phyloP scores from a whole-genome alignment of 2,888 invertebrate genomes.

The Caenorhabditis sp. region DNA sequence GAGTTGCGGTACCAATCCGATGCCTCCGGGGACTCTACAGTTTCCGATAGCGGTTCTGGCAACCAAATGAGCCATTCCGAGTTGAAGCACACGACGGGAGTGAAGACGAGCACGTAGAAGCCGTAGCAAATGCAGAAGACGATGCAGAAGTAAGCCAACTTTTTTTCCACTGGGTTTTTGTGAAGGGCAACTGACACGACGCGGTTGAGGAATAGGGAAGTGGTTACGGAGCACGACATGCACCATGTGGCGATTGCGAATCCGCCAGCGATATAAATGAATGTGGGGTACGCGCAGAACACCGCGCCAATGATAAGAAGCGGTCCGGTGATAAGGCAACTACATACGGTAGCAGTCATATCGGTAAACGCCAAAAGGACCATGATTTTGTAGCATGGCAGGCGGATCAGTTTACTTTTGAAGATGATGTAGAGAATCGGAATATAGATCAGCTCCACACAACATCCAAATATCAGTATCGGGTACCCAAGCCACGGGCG shows the following conservation, averaged over 20 bases:
- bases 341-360: conserved; percentile 42
- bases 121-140: conserved; percentile 17
- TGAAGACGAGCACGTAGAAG: conserved; percentile 33
- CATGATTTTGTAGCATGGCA: conserved; percentile 39
- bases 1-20: conserved; percentile 41
- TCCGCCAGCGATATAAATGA: conserved; percentile 39
- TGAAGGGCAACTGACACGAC: conserved; percentile 31
- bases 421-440: conserved; percentile 46
- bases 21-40: conserved; percentile 24
- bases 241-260: conserved; percentile 38
- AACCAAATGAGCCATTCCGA: conserved; percentile 36
- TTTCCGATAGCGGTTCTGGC: conserved; percentile 32
- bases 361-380: conserved; percentile 33
- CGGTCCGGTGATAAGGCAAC: conserved; percentile 40
- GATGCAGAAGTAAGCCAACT: conserved; percentile 25
- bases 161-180: conserved; percentile 26
- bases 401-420: conserved; percentile 32
- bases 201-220: conserved; percentile 37
- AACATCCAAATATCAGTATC: conserved; percentile 30
- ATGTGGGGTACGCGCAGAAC: conserved; percentile 45
- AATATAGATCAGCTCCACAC: conserved; percentile 25
- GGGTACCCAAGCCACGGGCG: conserved; percentile 44
- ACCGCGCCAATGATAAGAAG: conserved; percentile 34
- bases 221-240: conserved; percentile 25
- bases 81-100: conserved; percentile 31